Conservation (phyloP, 2,113 vertebrate species). For the Xiphorhynchus elegans region DNA sequence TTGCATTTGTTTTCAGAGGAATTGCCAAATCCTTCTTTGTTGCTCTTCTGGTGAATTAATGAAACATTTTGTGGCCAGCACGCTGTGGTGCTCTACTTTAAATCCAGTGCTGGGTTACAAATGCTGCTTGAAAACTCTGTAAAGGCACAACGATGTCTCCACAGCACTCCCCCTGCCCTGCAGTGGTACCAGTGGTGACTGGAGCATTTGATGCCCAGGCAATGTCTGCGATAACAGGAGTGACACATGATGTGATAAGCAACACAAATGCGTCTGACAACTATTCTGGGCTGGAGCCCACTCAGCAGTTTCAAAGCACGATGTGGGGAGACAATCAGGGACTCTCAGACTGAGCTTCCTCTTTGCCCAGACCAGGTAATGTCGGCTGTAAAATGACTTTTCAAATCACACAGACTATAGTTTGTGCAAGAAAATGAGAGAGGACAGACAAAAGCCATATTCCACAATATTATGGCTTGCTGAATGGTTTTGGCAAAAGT, state of each 20-base stretch:
- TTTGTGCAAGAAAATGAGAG: neutral
- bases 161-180: neutral
- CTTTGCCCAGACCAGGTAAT: neutral
- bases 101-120: neutral
- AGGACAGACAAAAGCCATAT: neutral
- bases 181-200: neutral
- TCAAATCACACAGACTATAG: neutral
- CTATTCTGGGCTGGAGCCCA: slow-evolving; percentile 33
- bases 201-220: neutral
- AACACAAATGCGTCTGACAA: neutral
- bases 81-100: neutral
- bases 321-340: neutral
- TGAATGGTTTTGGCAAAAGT: neutral
- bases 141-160: neutral
- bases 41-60: slow-evolving; percentile 15
- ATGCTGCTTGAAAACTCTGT: neutral
- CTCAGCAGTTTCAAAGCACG: neutral
- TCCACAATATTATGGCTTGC: neutral
- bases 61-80: neutral
- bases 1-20: neutral
- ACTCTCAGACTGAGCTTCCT: neutral
- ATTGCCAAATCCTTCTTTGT: neutral
- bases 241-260: slow-evolving; percentile 25
- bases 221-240: neutral
- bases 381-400: neutral